These are phyloP conservation scores for Oryzias javanicus DNA, from an alignment of 2,113 vertebrate genomes.

Conservation along the genomic window DNA sequence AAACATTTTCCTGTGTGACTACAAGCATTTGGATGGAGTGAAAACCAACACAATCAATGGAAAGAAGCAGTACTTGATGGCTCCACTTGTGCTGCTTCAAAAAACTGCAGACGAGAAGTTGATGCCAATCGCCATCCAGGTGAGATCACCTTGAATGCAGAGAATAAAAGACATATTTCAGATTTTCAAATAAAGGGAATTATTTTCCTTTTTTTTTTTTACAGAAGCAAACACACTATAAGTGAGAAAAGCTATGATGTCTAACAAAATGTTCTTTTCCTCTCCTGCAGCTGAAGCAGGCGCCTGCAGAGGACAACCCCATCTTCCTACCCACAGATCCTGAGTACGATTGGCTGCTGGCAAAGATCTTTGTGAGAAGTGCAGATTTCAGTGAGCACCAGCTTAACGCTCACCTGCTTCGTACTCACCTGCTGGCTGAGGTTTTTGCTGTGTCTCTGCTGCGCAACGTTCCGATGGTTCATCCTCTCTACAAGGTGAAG, in stretches of 20 bases:
- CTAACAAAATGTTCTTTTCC: not conserved
- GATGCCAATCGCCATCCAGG: slow-evolving; percentile 82
- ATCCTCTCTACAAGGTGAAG: slow-evolving; percentile 78
- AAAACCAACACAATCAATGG: slow-evolving; percentile 63
- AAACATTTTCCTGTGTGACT: slow-evolving; percentile 80
- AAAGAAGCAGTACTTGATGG: slow-evolving; percentile 70
- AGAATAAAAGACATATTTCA: too few species aligned
- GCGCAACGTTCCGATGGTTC: slow-evolving; percentile 74
- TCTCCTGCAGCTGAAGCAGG: slow-evolving; percentile 56
- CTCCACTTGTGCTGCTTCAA: slow-evolving; percentile 76
- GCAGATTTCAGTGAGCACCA: slow-evolving; percentile 75
- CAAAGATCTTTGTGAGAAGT: slow-evolving; percentile 77
- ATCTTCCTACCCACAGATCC: slow-evolving; percentile 76
- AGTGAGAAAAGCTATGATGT: too few species aligned
- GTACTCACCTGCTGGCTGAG: slow-evolving; percentile 78
- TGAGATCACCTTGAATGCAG: slow-evolving; percentile 41
- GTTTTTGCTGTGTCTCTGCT: slow-evolving; percentile 75
- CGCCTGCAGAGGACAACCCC: slow-evolving; percentile 54
- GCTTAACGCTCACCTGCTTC: slow-evolving; percentile 73
- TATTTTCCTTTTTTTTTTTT: too few species aligned
- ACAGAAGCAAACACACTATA: too few species aligned
- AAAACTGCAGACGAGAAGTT: slow-evolving; percentile 55
- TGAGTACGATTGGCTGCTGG: slow-evolving; percentile 75
- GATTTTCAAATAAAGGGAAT: too few species aligned
- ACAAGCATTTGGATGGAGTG: slow-evolving; percentile 71